Evolutionary conservation across 2,113 vertebrate genomes (phyloP).

Genomic region (Tragelaphus buxtoni): DNA sequence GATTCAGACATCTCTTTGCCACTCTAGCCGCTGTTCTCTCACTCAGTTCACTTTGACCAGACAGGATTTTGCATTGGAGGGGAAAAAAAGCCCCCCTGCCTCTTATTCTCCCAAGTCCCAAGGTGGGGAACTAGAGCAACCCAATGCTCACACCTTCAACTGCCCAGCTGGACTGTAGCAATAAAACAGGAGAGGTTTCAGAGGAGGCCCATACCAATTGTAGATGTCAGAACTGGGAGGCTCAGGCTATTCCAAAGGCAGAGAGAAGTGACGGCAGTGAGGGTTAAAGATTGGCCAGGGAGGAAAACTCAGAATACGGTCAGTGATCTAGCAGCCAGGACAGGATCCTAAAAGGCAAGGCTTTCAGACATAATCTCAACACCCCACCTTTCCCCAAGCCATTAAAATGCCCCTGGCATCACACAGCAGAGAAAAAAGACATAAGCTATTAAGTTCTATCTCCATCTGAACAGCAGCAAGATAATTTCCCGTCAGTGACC

Average conservation of each 20-base stretch:
- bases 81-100: background rate
- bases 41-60: background rate
- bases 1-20: background rate
- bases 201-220: background rate
- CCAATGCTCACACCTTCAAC: background rate
- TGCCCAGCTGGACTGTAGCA: background rate
- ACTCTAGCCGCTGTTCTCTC: background rate
- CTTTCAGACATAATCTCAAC: background rate
- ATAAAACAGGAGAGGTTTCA: background rate
- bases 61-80: background rate
- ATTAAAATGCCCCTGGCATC: constrained; percentile 12
- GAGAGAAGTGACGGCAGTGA: background rate
- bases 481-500: constrained; percentile 30
- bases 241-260: background rate
- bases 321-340: background rate
- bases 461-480: constrained; percentile 34
- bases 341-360: background rate
- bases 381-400: background rate
- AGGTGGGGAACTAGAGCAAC: background rate
- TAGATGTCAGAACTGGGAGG: background rate
- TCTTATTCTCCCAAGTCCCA: background rate
- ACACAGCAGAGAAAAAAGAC: background rate
- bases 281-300: background rate
- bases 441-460: constrained; percentile 33
- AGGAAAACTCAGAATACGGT: background rate